Percentiles rank a stretch among this genome's conserved stretches.
phyloP scores from a whole-genome alignment of 1,140 invertebrate genomes.

The Zaprionus africanus region DNA sequence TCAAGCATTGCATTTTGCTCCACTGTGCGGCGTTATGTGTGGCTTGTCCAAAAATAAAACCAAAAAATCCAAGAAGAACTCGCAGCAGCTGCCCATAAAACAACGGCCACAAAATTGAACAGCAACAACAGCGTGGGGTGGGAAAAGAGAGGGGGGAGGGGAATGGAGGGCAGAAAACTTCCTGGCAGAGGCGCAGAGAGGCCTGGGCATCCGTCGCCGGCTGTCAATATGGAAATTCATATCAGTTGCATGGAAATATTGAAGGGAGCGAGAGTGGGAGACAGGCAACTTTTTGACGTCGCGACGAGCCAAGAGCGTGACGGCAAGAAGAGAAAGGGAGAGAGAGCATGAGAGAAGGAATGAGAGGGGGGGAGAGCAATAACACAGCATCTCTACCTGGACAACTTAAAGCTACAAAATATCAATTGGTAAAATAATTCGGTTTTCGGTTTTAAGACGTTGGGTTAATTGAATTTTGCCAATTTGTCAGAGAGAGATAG shows the following conservation, averaged over 20 bases:
- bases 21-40: slow-evolving; percentile 24
- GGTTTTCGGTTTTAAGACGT: slow-evolving; percentile 51
- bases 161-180: slow-evolving; percentile 11
- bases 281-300: slow-evolving; percentile 44
- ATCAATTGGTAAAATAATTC: background rate
- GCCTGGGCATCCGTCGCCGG: slow-evolving; percentile 67
- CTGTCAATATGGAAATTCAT: slow-evolving; percentile 82
- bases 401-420: slow-evolving; percentile 20
- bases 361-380: background rate
- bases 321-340: background rate
- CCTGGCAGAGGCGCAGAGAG: slow-evolving; percentile 5
- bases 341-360: background rate
- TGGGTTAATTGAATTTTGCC: slow-evolving; percentile 65
- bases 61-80: slow-evolving; percentile 41
- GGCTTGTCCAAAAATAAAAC: slow-evolving; percentile 51
- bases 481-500: background rate
- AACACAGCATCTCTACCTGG: background rate
- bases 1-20: background rate
- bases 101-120: slow-evolving; percentile 77
- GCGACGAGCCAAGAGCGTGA: slow-evolving; percentile 18
- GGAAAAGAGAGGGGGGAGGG: background rate
- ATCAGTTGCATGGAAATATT: slow-evolving; percentile 65
- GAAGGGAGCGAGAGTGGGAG: background rate
- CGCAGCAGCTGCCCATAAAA: slow-evolving; percentile 61
- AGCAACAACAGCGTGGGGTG: slow-evolving; percentile 33